phyloP scores from a whole-genome alignment of 2,888 invertebrate species.

The Punctoribates punctum region DNA sequence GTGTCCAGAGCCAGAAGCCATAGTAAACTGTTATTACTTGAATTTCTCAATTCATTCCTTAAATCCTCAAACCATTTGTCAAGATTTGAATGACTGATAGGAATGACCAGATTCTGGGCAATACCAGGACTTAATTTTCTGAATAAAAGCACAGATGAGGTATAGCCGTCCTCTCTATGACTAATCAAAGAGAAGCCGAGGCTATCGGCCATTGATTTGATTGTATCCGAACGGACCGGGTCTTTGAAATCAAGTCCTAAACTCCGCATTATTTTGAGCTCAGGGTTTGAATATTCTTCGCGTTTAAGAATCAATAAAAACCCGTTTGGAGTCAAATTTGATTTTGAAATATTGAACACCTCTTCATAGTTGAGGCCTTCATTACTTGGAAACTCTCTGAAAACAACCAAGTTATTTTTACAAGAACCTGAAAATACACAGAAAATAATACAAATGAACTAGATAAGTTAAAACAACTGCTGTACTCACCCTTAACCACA shows the following conservation, averaged over 20 bases:
- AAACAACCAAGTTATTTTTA: too few species aligned
- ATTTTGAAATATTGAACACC: too few species aligned
- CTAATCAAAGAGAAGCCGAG: conserved; percentile 43
- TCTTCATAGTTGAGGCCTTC: too few species aligned
- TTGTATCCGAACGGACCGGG: background rate
- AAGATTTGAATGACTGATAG: conserved; percentile 36
- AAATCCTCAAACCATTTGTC: conserved; percentile 70
- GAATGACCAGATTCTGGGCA: conserved; percentile 37
- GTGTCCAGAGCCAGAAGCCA: conserved; percentile 54
- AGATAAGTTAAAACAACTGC: too few species aligned
- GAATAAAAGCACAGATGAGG: conserved; percentile 60
- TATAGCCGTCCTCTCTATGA: conserved; percentile 64
- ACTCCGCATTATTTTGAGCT: too few species aligned
- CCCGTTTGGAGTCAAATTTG: too few species aligned
- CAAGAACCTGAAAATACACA: too few species aligned
- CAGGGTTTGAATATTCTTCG: too few species aligned
- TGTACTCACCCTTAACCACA: too few species aligned
- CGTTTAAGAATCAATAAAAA: too few species aligned
- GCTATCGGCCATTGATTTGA: conserved; percentile 35
- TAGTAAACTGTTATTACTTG: conserved; percentile 53
- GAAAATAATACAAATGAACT: too few species aligned
- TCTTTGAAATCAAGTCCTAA: background rate
- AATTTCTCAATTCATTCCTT: conserved; percentile 67
- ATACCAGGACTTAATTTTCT: conserved; percentile 59
- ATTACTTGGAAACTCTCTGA: too few species aligned